These are phyloP conservation scores for Drosophila nigricruria DNA, from an alignment of 2,888 invertebrate genomes.

Conservation along the genomic window DNA sequence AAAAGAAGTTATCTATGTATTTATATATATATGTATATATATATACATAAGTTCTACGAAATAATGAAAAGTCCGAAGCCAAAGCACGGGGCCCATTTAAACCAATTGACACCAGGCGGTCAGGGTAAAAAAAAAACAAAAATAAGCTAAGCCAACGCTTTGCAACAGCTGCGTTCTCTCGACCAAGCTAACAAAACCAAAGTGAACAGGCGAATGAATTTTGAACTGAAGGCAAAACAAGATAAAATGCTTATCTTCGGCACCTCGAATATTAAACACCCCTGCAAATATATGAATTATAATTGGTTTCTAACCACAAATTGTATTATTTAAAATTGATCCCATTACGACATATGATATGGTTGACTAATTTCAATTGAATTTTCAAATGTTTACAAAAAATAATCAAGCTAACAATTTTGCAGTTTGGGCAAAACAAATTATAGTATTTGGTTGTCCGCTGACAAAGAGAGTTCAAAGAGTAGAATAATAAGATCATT, in stretches of 20 bases:
- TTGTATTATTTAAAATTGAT: too few relatives aligned
- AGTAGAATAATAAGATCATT: too few relatives aligned
- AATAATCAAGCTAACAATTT: too few relatives aligned
- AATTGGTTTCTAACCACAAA: too few relatives aligned
- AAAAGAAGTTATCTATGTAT: too few relatives aligned
- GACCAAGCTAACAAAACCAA: conserved; percentile 56
- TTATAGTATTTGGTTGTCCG: too few relatives aligned
- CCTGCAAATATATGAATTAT: neutral
- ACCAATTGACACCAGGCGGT: conserved; percentile 73
- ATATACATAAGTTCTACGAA: too few relatives aligned
- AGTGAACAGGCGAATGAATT: conserved; percentile 66
- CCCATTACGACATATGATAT: too few relatives aligned
- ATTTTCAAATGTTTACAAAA: too few relatives aligned
- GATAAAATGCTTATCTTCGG: neutral
- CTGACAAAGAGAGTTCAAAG: too few relatives aligned
- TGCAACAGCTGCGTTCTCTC: conserved; percentile 71
- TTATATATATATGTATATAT: neutral
- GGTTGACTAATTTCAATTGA: too few relatives aligned
- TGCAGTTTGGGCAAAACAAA: too few relatives aligned
- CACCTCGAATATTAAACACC: neutral
- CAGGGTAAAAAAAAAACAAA: conserved; percentile 55
- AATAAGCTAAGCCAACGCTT: conserved; percentile 66
- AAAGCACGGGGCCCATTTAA: conserved; percentile 66
- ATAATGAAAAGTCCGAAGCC: conserved; percentile 48
- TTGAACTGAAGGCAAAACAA: conserved; percentile 52